Evolutionary conservation across 2,113 vertebrate genomes (phyloP), one percentile per base, ranked within the genome.

Genomic region (Holacanthus passer): DNA sequence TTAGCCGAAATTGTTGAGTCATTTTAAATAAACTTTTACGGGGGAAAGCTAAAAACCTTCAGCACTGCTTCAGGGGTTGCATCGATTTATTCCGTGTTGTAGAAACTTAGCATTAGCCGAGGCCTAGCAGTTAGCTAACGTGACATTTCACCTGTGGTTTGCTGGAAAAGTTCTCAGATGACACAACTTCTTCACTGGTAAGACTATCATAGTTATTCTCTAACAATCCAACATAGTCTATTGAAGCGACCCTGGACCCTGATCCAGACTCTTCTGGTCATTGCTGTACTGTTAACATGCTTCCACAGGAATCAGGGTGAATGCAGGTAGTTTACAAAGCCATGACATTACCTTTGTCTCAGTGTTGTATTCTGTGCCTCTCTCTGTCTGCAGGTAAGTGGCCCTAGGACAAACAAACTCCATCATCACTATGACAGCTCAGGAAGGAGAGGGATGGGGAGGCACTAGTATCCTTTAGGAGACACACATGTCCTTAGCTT

Each of bases 371-470:
- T 59, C 5, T 59, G 20, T 79, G 39, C 31, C 24, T 52, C 22
- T 86, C 0, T 85, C 58, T 85, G 62, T 85, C 55, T 86, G 48
- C 79, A 94, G 92, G 85, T 93, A 93, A 94, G 89, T 92, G 78
- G 77, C 79, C 55, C 67, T 60, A n/a, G 72, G 83, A 77, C 39
- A 77, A 62, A 47, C 64, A 80, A 73, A 55, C 8, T 4, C 16
- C 60, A 82, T 31, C 82, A 55, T 82, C 89, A 86, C 45, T 77
- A 95, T 95, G 94, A 89, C 87, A 79, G 76, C 75, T 68, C 92
- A 93, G 78, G 88, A 95, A 52, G 94, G 90, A 83, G 93, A 94
- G 88, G 90, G 90, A 81, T 93, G 86, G 85, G 94, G 91, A 90
- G 93, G 92, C 79, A 27, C 52, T 47, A 91, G 93, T 94, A 94